Evolutionary conservation across 2,797 vertebrate species (phyloP).

Genomic region (Enteromius fasciolatus): DNA sequence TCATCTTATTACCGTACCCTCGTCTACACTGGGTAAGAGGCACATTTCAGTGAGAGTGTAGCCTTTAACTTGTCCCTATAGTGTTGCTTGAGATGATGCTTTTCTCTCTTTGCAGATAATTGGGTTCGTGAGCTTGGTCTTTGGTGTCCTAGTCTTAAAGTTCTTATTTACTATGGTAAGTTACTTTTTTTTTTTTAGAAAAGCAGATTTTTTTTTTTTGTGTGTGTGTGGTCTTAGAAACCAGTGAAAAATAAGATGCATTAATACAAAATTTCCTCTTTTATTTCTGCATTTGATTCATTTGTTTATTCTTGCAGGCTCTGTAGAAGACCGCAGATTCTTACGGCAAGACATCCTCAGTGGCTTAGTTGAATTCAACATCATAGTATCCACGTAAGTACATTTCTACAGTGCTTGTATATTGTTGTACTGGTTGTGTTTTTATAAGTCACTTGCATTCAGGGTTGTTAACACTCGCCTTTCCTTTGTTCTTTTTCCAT

Average conservation of each 20-base stretch:
- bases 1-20: constrained; percentile 91
- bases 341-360: constrained; percentile 88
- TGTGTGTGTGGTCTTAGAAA: background rate
- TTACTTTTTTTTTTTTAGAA: background rate
- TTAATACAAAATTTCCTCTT: background rate
- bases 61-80: background rate
- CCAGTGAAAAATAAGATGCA: background rate
- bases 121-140: constrained; percentile 93
- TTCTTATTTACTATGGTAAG: constrained; percentile 94
- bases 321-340: constrained; percentile 88
- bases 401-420: background rate
- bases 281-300: background rate
- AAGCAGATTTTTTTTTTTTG: background rate
- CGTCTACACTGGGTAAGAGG: constrained; percentile 91
- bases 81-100: background rate
- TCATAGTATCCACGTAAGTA: constrained; percentile 96
- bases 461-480: background rate
- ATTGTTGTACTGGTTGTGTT: background rate
- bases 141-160: constrained; percentile 91
- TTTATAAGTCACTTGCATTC: background rate
- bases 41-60: background rate
- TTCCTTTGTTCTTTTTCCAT: background rate
- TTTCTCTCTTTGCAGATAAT: constrained; percentile 83
- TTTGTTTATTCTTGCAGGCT: background rate
- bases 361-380: constrained; percentile 82